phyloP scores from a whole-genome alignment of 2,113 vertebrate species.

The Arvicanthis niloticus region DNA sequence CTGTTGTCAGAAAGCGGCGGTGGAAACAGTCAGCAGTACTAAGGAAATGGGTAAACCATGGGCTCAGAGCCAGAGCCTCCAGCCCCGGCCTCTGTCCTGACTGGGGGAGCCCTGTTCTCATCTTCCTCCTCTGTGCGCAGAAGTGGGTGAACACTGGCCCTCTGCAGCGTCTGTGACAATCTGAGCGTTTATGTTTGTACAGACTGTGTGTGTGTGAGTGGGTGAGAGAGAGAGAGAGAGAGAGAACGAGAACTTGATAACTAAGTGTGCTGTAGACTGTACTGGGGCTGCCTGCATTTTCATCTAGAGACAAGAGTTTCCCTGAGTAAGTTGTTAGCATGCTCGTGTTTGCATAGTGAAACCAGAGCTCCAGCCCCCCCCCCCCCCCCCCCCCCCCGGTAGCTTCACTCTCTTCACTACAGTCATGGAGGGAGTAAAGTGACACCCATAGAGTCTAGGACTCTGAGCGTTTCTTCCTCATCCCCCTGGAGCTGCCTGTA shows the following conservation, averaged over 20 bases:
- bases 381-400: too few relatives aligned
- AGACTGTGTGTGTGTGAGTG: too few relatives aligned
- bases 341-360: not conserved
- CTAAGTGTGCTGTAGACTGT: not conserved
- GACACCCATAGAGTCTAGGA: not conserved
- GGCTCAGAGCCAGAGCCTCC: not conserved
- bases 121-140: not conserved
- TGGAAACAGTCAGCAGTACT: not conserved
- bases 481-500: not conserved
- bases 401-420: not conserved
- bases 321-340: not conserved
- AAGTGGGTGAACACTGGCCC: not conserved
- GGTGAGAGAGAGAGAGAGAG: too few relatives aligned
- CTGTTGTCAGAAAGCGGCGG: not conserved
- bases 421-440: not conserved
- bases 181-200: not conserved
- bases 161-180: not conserved
- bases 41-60: not conserved
- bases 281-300: not conserved
- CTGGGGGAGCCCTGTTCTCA: not conserved
- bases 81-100: not conserved
- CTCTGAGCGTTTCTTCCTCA: not conserved
- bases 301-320: not conserved
- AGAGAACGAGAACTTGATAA: too few relatives aligned
- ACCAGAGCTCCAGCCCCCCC: not conserved